A percentile compares a stretch with the other conserved stretches of the same genome.
phyloP scores from a whole-genome alignment of 2,888 invertebrate genomes.

The Laspeyria flexula region DNA sequence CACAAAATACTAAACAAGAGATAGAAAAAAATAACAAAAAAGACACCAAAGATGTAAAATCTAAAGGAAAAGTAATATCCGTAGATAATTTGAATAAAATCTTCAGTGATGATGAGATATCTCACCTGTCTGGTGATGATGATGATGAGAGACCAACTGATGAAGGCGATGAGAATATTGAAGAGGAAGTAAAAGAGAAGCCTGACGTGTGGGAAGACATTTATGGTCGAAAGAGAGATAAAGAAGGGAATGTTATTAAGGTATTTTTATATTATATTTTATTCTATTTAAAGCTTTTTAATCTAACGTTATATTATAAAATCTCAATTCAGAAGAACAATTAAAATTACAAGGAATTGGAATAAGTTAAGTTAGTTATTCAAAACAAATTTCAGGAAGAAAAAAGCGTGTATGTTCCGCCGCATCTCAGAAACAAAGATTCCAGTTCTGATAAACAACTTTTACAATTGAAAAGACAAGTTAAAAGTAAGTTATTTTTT shows the following conservation, averaged over 20 bases:
- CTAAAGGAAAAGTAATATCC: constrained; percentile 55
- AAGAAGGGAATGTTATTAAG: constrained; percentile 91
- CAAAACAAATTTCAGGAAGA: constrained; percentile 62
- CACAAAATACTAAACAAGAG: constrained; percentile 29
- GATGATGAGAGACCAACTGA: constrained; percentile 41
- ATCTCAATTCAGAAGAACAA: too few relatives aligned
- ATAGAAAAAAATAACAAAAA: constrained; percentile 16
- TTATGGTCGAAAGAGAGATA: constrained; percentile 94
- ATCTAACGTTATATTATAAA: too few relatives aligned
- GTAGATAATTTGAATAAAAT: constrained; percentile 67
- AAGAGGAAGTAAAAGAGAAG: constrained; percentile 58
- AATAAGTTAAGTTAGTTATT: background rate
- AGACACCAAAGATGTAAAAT: constrained; percentile 27
- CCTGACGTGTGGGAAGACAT: constrained; percentile 94
- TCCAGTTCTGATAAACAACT: constrained; percentile 86
- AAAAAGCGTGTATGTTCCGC: constrained; percentile 92
- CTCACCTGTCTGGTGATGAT: constrained; percentile 70
- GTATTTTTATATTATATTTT: constrained; percentile 60
- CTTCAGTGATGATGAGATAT: constrained; percentile 81
- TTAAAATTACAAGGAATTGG: background rate
- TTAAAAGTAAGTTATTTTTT: constrained; percentile 89
- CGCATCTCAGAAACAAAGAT: constrained; percentile 89
- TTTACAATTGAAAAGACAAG: constrained; percentile 89
- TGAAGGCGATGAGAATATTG: constrained; percentile 38
- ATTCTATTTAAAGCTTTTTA: too few relatives aligned